Base-by-base conservation (phyloP, 2,888 invertebrate genomes). In the Tenodera sinensis region DNA sequence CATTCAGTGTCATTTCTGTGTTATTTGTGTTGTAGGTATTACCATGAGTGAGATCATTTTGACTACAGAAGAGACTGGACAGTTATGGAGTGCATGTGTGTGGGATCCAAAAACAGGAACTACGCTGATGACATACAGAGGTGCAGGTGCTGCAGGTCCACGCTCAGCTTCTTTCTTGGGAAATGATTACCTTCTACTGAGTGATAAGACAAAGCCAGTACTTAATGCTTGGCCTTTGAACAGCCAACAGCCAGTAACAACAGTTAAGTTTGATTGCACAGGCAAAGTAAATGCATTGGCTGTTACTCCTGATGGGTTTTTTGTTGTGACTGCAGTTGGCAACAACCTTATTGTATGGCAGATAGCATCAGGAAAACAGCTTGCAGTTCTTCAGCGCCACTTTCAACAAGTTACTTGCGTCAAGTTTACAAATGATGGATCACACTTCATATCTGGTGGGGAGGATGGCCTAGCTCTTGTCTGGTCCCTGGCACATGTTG, bases 271-370 rank as follows among this genome's bases (percentile, higher is more conserved):
- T 91, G 95, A 97, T 8, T 94, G 97, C 88, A 97, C 98, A 0
- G 98, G 97, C 7, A 95, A 95, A 92, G 96, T 97, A 0, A 95
- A 94, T 28, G 96, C 97, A 0, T 92, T 98, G 88, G 94, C 96
- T 0, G 94, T 96, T 0, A 95, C 96, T 3, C 95, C 95, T 0
- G 96, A 96, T 92, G 96, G 96, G 1, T 93, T 94, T 0, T 98
- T 95, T 92, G 95, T 97, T 90, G 95, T 96, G 0, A 97, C 96
- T 15, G 97, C 97, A 0, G 96, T 98, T 9, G 95, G 95, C 85
- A 97, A 97, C 92, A 97, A 97, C 91, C 94, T 98, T 28, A 97
- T 97, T 92, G 92, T 98, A 27, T 99, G 98, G 98, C 97, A 98
- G 93, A 93, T 96, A 20, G 92, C 93, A 85, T 93, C 97, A 1